Conservation (phyloP, 2,113 vertebrate species). For the Gallinago media region DNA sequence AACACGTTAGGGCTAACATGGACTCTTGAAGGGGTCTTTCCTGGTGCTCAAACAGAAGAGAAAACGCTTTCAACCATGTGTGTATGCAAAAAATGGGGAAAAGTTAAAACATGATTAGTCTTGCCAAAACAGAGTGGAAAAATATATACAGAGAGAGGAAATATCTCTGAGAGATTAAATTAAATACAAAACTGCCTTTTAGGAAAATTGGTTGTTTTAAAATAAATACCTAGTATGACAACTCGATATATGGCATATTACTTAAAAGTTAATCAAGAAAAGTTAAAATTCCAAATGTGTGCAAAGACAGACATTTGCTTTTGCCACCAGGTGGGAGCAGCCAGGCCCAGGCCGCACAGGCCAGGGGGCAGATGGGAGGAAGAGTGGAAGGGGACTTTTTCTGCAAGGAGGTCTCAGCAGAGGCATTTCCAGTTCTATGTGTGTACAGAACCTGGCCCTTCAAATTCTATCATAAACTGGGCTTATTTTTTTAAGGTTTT, state of each 20-base stretch:
- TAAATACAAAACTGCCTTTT: neutral
- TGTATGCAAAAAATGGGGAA: neutral
- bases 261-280: neutral
- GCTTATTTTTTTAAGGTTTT: neutral
- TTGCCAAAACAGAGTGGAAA: neutral
- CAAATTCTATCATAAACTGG: neutral
- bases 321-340: neutral
- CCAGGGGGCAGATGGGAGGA: fast-evolving
- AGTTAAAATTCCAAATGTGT: neutral
- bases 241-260: neutral
- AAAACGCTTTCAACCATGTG: neutral
- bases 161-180: neutral
- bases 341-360: fast-evolving
- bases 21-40: neutral
- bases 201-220: neutral
- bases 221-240: neutral
- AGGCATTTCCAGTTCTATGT: neutral
- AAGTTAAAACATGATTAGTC: neutral
- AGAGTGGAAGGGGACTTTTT: neutral
- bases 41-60: neutral
- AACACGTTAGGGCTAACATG: fast-evolving
- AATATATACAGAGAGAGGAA: neutral
- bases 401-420: neutral
- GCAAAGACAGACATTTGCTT: neutral
- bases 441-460: neutral